These are phyloP conservation scores for Mesochorus sp. DNA, from an alignment of 2,888 invertebrate species.

Conservation along the genomic window DNA sequence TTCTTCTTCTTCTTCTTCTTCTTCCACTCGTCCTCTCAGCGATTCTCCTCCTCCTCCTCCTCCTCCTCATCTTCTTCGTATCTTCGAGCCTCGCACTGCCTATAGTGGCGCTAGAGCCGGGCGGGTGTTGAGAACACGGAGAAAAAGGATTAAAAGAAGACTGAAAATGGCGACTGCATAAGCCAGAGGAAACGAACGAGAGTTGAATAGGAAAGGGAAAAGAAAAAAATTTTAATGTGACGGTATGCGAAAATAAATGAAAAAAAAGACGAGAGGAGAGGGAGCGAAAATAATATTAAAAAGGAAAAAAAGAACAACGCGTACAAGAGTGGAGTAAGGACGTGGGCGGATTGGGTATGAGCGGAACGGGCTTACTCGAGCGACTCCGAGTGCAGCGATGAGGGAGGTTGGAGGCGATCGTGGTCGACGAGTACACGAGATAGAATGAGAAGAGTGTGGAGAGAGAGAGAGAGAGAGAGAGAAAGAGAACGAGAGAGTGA, in stretches of 20 bases:
- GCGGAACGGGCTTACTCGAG: slow-evolving; percentile 63
- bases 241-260: slow-evolving; percentile 28
- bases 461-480: slow-evolving; percentile 54
- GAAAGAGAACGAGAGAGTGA: slow-evolving; percentile 6
- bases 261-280: slow-evolving; percentile 64
- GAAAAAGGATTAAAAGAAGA: slow-evolving; percentile 5
- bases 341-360: slow-evolving; percentile 63
- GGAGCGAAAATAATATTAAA: too few species aligned
- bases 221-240: slow-evolving; percentile 28
- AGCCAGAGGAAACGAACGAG: slow-evolving; percentile 7
- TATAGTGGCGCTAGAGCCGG: slow-evolving; percentile 67
- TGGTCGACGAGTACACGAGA: slow-evolving; percentile 57
- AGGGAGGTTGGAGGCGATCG: slow-evolving; percentile 40
- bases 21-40: slow-evolving; percentile 24
- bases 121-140: slow-evolving; percentile 62
- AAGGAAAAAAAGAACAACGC: slow-evolving; percentile 48
- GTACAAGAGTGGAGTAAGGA: slow-evolving; percentile 52
- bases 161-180: slow-evolving; percentile 6
- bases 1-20: slow-evolving; percentile 38
- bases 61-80: slow-evolving; percentile 32
- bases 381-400: slow-evolving; percentile 49
- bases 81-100: slow-evolving; percentile 22
- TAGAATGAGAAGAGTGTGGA: slow-evolving; percentile 58
- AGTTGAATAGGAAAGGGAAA: not conserved
- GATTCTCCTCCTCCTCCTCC: slow-evolving; percentile 15